A percentile compares a stretch with the other conserved stretches of the same genome.
phyloP scores from a whole-genome alignment of 2,113 vertebrate species.

The Lagopus muta region DNA sequence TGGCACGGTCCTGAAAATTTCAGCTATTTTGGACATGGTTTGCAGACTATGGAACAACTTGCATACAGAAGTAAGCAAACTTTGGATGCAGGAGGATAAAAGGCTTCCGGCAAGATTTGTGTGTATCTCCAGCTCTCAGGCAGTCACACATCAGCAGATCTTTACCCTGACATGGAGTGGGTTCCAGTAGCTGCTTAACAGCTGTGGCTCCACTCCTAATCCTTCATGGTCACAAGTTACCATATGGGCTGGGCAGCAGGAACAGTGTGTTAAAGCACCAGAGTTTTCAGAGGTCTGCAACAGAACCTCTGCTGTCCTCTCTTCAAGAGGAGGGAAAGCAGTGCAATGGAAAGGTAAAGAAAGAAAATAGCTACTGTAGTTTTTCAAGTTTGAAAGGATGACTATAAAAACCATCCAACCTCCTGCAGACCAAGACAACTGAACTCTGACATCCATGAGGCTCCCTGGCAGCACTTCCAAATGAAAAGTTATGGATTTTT shows the following conservation, averaged over 20 bases:
- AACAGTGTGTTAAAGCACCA: not conserved
- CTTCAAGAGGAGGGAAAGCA: not conserved
- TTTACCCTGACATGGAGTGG: not conserved
- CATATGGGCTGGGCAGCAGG: not conserved
- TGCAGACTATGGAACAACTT: not conserved
- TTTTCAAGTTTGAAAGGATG: not conserved
- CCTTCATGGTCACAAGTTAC: not conserved
- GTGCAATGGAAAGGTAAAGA: not conserved
- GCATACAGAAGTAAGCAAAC: not conserved
- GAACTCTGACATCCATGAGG: not conserved
- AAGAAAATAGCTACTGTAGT: not conserved
- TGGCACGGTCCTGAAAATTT: not conserved
- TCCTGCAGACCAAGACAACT: not conserved
- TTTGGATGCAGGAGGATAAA: not conserved
- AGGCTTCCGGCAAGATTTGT: not conserved
- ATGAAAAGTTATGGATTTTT: not conserved
- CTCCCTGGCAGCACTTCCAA: not conserved
- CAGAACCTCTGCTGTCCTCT: not conserved
- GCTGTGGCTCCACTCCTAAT: not conserved
- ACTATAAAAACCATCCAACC: not conserved
- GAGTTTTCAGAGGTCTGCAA: not conserved
- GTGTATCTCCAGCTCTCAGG: not conserved
- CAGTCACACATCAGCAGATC: fast-evolving
- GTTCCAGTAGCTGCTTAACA: not conserved
- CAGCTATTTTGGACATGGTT: not conserved